A percentile compares a stretch with the other conserved stretches of the same genome.
Evolutionary conservation across 2,113 vertebrate genomes (phyloP).

Genomic region (Rhea pennata): DNA sequence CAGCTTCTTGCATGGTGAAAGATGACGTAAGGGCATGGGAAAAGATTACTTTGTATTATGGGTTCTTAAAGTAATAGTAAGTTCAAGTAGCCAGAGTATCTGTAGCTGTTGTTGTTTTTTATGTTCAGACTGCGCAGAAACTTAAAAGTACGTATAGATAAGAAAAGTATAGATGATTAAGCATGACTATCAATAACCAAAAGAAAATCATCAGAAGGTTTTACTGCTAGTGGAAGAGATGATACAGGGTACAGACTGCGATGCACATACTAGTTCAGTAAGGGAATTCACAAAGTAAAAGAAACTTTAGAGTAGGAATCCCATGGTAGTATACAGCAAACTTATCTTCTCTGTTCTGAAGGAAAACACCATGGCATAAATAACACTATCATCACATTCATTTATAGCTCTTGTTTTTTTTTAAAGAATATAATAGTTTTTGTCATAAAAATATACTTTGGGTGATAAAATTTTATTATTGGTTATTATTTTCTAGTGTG

Average conservation of each 20-base stretch:
- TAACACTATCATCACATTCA: neutral
- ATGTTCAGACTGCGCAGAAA: neutral
- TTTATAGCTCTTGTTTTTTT: neutral
- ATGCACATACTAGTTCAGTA: neutral
- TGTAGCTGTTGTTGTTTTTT: neutral
- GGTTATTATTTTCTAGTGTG: constrained; percentile 28
- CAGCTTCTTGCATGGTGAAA: neutral
- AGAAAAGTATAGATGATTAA: neutral
- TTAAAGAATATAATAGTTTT: neutral
- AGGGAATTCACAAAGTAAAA: neutral
- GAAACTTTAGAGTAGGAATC: neutral
- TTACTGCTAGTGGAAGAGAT: neutral
- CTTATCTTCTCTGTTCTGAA: neutral
- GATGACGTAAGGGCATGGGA: neutral
- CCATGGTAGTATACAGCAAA: neutral
- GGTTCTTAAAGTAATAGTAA: neutral
- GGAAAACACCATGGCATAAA: neutral
- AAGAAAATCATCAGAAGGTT: neutral
- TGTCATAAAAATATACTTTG: constrained; percentile 42
- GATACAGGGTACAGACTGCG: neutral
- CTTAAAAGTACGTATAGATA: neutral
- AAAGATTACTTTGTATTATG: neutral
- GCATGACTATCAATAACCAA: neutral
- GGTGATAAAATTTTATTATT: constrained; percentile 34
- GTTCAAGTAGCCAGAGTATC: neutral